Percentiles rank a stretch among this genome's conserved stretches.
These are phyloP conservation scores for Esox lucius DNA, from an alignment of 2,797 vertebrate species.

Conservation along the genomic window DNA sequence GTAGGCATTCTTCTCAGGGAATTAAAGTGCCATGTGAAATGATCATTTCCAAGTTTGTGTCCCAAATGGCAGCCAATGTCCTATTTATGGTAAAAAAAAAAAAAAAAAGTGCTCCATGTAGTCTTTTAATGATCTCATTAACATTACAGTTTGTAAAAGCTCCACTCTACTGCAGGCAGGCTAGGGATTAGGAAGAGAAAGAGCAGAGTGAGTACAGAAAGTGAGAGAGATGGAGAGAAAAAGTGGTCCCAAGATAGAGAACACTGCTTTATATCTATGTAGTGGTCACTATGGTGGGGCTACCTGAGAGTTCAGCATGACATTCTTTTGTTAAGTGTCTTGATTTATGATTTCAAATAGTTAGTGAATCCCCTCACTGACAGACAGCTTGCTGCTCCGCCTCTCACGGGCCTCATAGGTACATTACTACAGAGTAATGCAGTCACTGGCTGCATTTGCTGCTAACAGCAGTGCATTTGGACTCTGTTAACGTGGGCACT, in stretches of 20 bases:
- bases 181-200: not conserved
- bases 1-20: too few relatives aligned
- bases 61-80: not conserved
- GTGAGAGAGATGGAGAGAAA: slow-evolving; percentile 6
- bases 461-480: not conserved
- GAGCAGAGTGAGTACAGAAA: not conserved
- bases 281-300: too few relatives aligned
- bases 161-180: not conserved
- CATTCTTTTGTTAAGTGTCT: not conserved
- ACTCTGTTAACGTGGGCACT: not conserved
- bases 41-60: too few relatives aligned
- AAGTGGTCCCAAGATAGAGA: slow-evolving; percentile 16
- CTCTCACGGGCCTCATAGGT: slow-evolving; percentile 14
- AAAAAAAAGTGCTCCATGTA: not conserved
- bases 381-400: not conserved
- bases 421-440: slow-evolving; percentile 14
- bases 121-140: not conserved
- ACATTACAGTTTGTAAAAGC: not conserved
- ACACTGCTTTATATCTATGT: too few relatives aligned
- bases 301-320: too few relatives aligned
- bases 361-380: not conserved
- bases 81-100: not conserved
- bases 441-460: slow-evolving; percentile 11
- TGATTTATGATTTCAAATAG: slow-evolving; percentile 5
- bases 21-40: too few relatives aligned